Evolutionary conservation across 2,113 vertebrate genomes (phyloP), one percentile per base, ranked within the genome.

Genomic region (Nerophis ophidion): DNA sequence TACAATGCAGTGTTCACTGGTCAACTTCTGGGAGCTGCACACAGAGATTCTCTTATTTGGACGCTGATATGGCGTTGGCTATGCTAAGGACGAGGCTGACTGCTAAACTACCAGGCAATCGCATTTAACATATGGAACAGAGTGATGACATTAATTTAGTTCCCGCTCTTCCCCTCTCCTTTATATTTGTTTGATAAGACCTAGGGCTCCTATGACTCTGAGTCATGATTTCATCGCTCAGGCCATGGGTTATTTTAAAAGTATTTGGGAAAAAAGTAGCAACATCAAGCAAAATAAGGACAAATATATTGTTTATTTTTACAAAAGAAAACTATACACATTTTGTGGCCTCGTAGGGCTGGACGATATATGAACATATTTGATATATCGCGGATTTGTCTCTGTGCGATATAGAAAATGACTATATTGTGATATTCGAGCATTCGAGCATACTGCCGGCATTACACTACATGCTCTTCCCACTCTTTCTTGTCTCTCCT

Each of bases 11-110:
- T 64, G 61, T 75, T 76, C 70, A 17, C 82, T 86, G 82, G 75
- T 76, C 66, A 80, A 77, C 77, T 80, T 84, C 76, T 83, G 81
- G 77, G 60, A 76, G 72, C 74, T 38, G 65, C 66, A 42, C 81
- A 87, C 81, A 87, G 74, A 80, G 77, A 49, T 40, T 4, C 85
- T 80, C 79, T 84, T 86, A 82, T 84, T 80, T 66, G 62, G 64
- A 67, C 57, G 55, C 78, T 79, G 81, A 76, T 73, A 73, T 64
- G 63, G 64, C 68, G 82, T 87, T 82, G 81, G 76, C 82, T 83
- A 81, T 86, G 79, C 82, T 84, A 85, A 86, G 84, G 80, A 66
- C 46, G 5, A 26, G 57, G 75, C 74, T 81, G 64, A 75, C 67
- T 61, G 70, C 71, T 72, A 53, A 71, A 82, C 78, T 75, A 69